phyloP scores from a whole-genome alignment of 1,140 invertebrate species.

The Eriosoma lanigerum region DNA sequence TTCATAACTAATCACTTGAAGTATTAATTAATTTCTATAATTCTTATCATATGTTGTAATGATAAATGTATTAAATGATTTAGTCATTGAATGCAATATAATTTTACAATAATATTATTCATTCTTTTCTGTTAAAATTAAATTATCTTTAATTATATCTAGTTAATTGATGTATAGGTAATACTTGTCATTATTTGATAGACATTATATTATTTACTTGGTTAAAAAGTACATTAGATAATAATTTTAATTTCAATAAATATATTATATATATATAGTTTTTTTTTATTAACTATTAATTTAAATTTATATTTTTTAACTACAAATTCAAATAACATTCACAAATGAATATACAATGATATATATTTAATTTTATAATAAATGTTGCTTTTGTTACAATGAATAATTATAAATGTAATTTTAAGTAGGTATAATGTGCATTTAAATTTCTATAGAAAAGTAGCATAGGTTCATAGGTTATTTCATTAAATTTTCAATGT shows the following conservation, averaged over 20 bases:
- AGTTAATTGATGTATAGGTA: background rate
- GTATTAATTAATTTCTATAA: background rate
- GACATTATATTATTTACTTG: background rate
- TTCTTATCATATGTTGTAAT: background rate
- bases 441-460: background rate
- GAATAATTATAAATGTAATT: background rate
- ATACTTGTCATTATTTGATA: no score
- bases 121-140: no score
- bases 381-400: no score
- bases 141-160: no score
- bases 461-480: constrained; percentile 17
- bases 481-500: background rate
- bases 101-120: no score
- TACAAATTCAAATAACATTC: background rate
- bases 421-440: background rate
- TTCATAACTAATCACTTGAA: constrained; percentile 15
- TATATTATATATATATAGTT: background rate
- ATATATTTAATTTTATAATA: no score
- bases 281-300: background rate
- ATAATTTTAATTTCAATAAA: no score
- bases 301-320: background rate
- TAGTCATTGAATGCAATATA: background rate
- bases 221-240: constrained; percentile 10
- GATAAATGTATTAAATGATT: background rate
- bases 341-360: background rate